Evolutionary conservation across 2,888 invertebrate genomes (phyloP).

Genomic region (Phyllotreta cruciferae): DNA sequence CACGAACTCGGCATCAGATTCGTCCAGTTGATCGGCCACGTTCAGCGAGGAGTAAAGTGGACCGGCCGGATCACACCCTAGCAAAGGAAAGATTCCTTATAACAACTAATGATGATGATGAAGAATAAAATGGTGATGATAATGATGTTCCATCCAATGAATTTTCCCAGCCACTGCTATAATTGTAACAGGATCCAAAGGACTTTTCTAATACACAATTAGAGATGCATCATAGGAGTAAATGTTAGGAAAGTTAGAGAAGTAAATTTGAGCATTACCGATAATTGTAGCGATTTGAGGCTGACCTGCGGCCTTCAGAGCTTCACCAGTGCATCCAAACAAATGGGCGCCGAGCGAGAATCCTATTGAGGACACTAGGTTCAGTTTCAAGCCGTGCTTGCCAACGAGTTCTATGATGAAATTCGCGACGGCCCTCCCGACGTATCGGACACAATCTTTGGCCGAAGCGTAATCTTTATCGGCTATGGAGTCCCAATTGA

Average conservation of each 20-base stretch:
- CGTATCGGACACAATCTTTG: constrained; percentile 40
- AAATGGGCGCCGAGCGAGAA: constrained; percentile 54
- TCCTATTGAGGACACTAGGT: constrained; percentile 36
- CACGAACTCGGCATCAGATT: neutral
- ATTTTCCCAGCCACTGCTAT: too few relatives aligned
- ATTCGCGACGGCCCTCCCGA: constrained; percentile 44
- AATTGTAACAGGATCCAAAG: too few relatives aligned
- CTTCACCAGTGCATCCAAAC: constrained; percentile 42
- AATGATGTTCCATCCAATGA: too few relatives aligned
- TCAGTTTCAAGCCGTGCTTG: constrained; percentile 17
- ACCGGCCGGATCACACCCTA: constrained; percentile 4
- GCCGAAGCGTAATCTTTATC: constrained; percentile 37
- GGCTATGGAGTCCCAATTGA: constrained; percentile 51
- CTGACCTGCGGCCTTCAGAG: too few relatives aligned
- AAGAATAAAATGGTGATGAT: too few relatives aligned
- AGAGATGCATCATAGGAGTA: too few relatives aligned
- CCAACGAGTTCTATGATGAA: constrained; percentile 2
- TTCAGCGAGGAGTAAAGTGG: neutral
- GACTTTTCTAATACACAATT: too few relatives aligned
- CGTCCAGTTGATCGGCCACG: neutral
- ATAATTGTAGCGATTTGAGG: constrained; percentile 47
- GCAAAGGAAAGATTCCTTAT: neutral
- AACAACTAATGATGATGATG: too few relatives aligned
- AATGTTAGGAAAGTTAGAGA: too few relatives aligned
- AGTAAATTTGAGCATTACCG: constrained; percentile 11